Base-by-base conservation (phyloP, 2,797 vertebrate species). In the Sitta carolinensis region DNA sequence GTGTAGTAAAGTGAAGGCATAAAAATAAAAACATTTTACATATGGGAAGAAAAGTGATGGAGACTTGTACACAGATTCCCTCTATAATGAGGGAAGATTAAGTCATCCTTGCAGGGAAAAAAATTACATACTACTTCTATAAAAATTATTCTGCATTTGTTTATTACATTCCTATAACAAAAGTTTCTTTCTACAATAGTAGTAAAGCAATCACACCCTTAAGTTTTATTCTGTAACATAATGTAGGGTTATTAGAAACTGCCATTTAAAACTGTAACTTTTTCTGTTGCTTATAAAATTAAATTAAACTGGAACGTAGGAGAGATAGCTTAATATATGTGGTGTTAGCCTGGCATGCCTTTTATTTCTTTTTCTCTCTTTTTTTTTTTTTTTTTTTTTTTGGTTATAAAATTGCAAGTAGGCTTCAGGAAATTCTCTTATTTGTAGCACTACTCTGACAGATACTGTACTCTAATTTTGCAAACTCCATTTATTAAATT, bases 221-320 rank as follows among this genome's bases (percentile, higher is more conserved):
- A 55, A 47, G 3, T 78, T 79, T 20, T 51, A 5, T 55, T 68
- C 26, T 66, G 11, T 51, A 30, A n/a, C 38, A 36, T 1, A 38
- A 16, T 58, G 10, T 62, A 47, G 16, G 3, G 7, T 27, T 78
- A 16, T 62, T 84, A 47, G 11, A 58, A 62, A 34, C 13, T 15
- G 4, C 5, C 3, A 32, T 52, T 84, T 62, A 21, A 11, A 84
- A 13, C 22, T n/a, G 16, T 29, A 64, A 16, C 38, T 32, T 75
- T 36, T 36, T 26, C 11, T 81, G 5, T 48, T 64, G 12, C 47
- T 51, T 43, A 14, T 47, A 40, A 70, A 77, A 51, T 54, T 57
- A 45, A 58, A 12, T 43, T 68, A n/a, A 64, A 38, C 2, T 0
- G 5, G 14, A 19, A 10, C 4, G 1, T 9, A 48, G 9, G 38